Evolutionary conservation across 2,888 invertebrate species (phyloP), one percentile per base, ranked within the genome.

Genomic region (Ornithoptera priamus): DNA sequence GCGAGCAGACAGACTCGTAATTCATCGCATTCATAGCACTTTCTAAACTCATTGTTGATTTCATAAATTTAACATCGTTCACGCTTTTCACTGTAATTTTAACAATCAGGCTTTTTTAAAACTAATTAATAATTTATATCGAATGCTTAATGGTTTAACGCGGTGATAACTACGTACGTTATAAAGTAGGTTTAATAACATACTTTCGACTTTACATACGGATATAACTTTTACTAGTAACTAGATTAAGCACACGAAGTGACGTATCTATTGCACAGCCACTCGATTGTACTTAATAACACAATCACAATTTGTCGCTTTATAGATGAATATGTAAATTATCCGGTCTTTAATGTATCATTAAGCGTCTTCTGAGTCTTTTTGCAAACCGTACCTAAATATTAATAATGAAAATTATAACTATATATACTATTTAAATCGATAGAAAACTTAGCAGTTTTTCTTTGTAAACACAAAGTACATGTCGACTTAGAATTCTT

Each of bases 21-120:
- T 87, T 88, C 87, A 88, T 85, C 81, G 78, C 78, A 46, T 46
- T 46, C 15, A 46, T 15, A 83, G 81, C 81, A 87, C 89, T 89
- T 88, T 88, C 88, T 88, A 88, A 85, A 85, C 82, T 82, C 84
- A 83, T 87, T 86, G 84, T 84, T 84, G 72, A 17, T 59, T 30
- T 56, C 12, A 65, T 60, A 78, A 77, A 77, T 79, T 80, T 76
- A 81, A 72, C 72, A 72, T 72, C 75, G 72, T 42, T 59, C 30
- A 22, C 22, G 22, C 20, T 58, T 58, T 53, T n/a, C 20, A 58
- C 2, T 22, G 10, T 22, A 3, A 58, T 58, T 58, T 7, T 18
- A 58, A 58, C 20, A 24, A 22, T 8, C n/a, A 20, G 18, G n/a
- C 15, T 8, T 6, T 57, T 57, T n/a, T n/a, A 22, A 22, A 22